These are phyloP conservation scores for Labroides dimidiatus DNA, from an alignment of 2,797 vertebrate genomes.

Conservation along the genomic window DNA sequence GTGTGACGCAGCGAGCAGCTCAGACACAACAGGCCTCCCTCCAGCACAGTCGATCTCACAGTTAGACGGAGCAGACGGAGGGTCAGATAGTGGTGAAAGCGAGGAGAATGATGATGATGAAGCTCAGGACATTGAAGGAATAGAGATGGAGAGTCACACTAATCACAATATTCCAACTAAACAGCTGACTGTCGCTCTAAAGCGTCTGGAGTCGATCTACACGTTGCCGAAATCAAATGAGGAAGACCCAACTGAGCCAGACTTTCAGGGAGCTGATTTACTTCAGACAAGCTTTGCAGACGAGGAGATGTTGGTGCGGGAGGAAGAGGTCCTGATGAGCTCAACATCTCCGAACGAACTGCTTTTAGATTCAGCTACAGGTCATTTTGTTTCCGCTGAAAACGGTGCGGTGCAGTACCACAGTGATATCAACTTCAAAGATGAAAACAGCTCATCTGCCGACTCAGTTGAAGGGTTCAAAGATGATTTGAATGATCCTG, in stretches of 20 bases:
- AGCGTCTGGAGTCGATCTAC: conserved; percentile 66
- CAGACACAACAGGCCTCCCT: conserved; percentile 47
- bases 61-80: conserved; percentile 90
- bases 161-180: conserved; percentile 62
- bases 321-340: conserved; percentile 62
- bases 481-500: conserved; percentile 72
- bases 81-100: conserved; percentile 87
- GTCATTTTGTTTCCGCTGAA: conserved; percentile 66
- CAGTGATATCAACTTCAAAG: conserved; percentile 23
- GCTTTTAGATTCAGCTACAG: conserved; percentile 72
- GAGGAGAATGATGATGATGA: conserved; percentile 68
- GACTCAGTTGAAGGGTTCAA: conserved; percentile 65
- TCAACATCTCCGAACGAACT: conserved; percentile 39
- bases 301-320: conserved; percentile 50
- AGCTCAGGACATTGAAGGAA: conserved; percentile 23
- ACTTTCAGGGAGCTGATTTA: conserved; percentile 34
- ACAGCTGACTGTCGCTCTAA: conserved; percentile 59
- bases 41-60: conserved; percentile 85
- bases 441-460: conserved; percentile 51
- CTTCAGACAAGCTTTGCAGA: conserved; percentile 40
- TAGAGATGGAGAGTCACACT: conserved; percentile 18
- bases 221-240: conserved; percentile 31
- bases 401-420: conserved; percentile 18
- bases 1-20: conserved; percentile 69
- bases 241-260: conserved; percentile 25